Evolutionary conservation across 2,113 vertebrate species (phyloP).

Genomic region (Morone saxatilis): DNA sequence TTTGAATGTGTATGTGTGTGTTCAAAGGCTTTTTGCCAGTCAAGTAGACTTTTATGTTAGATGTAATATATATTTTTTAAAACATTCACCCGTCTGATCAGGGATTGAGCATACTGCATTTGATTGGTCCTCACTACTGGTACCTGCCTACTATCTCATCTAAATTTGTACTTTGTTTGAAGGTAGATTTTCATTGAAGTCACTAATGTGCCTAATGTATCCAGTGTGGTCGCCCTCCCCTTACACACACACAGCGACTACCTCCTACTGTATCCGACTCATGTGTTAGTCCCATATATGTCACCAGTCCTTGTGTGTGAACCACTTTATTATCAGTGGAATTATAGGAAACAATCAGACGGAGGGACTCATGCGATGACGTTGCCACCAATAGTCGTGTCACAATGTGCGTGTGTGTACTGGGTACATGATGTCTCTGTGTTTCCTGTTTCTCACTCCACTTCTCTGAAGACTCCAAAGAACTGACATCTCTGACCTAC

Average conservation of each 20-base stretch:
- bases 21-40: neutral
- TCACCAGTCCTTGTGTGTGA: neutral
- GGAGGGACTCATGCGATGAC: constrained; percentile 14
- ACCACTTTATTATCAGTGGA: neutral
- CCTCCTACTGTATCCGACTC: neutral
- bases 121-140: neutral
- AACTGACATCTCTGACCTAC: constrained; percentile 14
- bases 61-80: neutral
- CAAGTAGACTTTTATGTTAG: neutral
- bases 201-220: neutral
- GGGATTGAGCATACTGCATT: neutral
- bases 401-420: neutral
- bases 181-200: neutral
- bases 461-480: constrained; percentile 39
- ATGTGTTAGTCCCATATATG: neutral
- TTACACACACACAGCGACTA: neutral
- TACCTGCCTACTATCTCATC: neutral
- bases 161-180: neutral
- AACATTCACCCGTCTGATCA: neutral
- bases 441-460: constrained; percentile 67
- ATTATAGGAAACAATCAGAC: neutral
- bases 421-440: constrained; percentile 16
- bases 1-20: neutral
- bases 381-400: neutral
- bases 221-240: neutral